Evolutionary conservation across 2,113 vertebrate species (phyloP).

Genomic region (Lontra canadensis): DNA sequence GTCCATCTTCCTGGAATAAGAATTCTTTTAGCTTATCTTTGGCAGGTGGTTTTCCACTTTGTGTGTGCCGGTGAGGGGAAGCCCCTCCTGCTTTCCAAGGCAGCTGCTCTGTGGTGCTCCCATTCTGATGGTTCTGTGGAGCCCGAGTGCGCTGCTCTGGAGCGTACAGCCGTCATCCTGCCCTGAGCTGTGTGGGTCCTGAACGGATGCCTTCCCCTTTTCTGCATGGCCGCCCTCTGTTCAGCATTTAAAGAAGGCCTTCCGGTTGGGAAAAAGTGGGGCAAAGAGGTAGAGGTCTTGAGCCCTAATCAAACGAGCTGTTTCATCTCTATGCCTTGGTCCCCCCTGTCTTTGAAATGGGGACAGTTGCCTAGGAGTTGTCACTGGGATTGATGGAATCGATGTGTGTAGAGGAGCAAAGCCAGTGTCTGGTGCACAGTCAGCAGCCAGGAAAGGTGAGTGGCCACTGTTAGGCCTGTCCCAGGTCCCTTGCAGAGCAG

Average conservation of each 20-base stretch:
- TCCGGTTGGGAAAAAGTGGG: neutral
- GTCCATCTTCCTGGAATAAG: neutral
- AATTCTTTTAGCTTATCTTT: neutral
- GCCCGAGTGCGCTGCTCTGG: neutral
- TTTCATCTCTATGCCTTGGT: neutral
- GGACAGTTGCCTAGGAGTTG: neutral
- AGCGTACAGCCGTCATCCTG: fast-evolving
- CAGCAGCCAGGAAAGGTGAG: neutral
- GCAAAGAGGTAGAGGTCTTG: neutral
- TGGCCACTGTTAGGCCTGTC: neutral
- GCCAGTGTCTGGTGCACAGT: neutral
- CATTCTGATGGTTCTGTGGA: neutral
- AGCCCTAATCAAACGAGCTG: neutral
- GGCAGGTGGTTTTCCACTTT: neutral
- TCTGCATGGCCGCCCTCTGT: neutral
- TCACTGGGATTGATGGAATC: neutral
- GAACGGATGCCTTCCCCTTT: neutral
- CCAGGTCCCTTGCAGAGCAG: neutral
- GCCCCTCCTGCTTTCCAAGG: neutral
- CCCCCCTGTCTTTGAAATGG: neutral
- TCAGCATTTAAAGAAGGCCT: neutral
- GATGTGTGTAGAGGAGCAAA: neutral
- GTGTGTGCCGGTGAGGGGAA: neutral
- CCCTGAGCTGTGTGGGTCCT: neutral
- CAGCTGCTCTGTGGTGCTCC: neutral